A percentile compares a stretch with the other conserved stretches of the same genome.
phyloP scores from a whole-genome alignment of 2,797 vertebrate species.

The Dicrostonyx torquatus region DNA sequence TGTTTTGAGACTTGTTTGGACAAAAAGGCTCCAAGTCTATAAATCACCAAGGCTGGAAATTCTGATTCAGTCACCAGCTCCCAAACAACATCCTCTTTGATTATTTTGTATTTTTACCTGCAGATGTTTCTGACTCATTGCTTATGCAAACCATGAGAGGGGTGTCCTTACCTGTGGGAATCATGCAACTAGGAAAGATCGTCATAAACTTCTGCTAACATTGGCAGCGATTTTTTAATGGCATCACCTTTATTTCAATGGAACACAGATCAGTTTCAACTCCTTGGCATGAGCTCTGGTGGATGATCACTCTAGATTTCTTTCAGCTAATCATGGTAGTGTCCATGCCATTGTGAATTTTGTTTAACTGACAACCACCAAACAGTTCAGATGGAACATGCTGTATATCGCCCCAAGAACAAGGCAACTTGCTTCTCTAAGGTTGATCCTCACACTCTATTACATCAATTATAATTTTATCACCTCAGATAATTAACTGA shows the following conservation, averaged over 20 bases:
- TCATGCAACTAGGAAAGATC: not conserved
- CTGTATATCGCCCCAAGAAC: too few relatives aligned
- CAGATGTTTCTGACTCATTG: slow-evolving; percentile 53
- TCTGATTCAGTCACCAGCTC: slow-evolving; percentile 27
- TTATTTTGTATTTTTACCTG: slow-evolving; percentile 27
- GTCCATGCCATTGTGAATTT: not conserved
- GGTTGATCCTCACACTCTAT: not conserved
- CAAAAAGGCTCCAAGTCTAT: slow-evolving; percentile 3
- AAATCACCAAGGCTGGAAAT: slow-evolving; percentile 43
- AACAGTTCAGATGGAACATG: not conserved
- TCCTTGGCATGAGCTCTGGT: not conserved
- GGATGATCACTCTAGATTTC: not conserved
- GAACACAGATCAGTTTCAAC: not conserved
- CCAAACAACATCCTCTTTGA: slow-evolving; percentile 55
- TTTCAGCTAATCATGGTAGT: not conserved
- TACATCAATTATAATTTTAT: not conserved
- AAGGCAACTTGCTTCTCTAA: not conserved
- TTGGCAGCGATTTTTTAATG: slow-evolving; percentile 43
- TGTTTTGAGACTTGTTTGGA: slow-evolving; percentile 21
- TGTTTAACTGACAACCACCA: not conserved
- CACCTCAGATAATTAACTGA: not conserved
- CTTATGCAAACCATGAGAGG: slow-evolving; percentile 54
- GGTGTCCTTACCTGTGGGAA: slow-evolving; percentile 45
- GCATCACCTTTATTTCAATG: not conserved
- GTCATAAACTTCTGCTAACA: not conserved